Percentiles rank a stretch among this genome's conserved stretches.
Evolutionary conservation across 1,140 invertebrate genomes (phyloP).

Genomic region (Diorhabda carinulata): DNA sequence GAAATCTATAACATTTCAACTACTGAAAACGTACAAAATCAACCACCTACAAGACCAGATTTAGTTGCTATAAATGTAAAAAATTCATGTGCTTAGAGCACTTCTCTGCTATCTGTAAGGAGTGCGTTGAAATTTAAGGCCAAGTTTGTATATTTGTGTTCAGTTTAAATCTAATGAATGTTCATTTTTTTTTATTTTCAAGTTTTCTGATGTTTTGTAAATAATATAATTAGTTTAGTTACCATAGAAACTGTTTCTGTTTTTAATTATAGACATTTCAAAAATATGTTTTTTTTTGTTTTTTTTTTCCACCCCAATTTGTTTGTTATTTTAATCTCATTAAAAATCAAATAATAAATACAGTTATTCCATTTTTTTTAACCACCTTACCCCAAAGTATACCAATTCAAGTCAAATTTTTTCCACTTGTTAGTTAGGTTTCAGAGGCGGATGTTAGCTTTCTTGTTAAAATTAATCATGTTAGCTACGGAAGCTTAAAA

Average conservation of each 20-base stretch:
- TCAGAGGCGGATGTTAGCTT: not conserved
- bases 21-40: constrained; percentile 10
- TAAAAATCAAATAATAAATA: not conserved
- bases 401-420: not conserved
- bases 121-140: not conserved
- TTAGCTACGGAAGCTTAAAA: too few species aligned
- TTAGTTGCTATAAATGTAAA: not conserved
- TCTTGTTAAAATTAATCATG: too few species aligned
- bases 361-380: not conserved
- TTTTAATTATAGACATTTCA: constrained; percentile 6
- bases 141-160: not conserved
- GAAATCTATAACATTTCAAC: constrained; percentile 14
- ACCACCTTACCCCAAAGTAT: not conserved
- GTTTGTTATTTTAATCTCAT: not conserved
- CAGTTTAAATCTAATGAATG: constrained; percentile 6
- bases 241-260: not conserved
- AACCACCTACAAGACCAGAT: constrained; percentile 5
- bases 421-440: not conserved
- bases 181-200: not conserved
- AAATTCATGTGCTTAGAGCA: not conserved
- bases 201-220: constrained; percentile 8
- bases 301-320: not conserved
- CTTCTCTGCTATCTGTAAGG: constrained; percentile 2
- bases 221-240: not conserved
- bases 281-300: constrained; percentile 1